These are phyloP conservation scores for Drosophila anomalata DNA, from an alignment of 2,888 invertebrate species.

Conservation along the genomic window DNA sequence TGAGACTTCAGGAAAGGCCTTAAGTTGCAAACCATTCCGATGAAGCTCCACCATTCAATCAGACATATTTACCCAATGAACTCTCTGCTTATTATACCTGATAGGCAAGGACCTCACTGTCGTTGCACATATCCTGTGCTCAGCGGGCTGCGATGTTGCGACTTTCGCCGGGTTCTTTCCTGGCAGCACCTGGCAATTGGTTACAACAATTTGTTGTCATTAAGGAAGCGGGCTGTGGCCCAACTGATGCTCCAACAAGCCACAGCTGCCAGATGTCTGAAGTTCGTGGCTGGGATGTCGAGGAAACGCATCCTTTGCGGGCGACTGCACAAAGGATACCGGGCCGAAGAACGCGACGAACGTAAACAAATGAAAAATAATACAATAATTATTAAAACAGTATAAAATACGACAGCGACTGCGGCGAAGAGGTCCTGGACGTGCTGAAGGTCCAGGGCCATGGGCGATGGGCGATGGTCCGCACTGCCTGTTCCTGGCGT, in stretches of 20 bases:
- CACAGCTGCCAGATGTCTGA: slow-evolving; percentile 16
- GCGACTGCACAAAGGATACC: slow-evolving; percentile 28
- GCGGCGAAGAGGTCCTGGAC: background rate
- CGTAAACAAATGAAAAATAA: slow-evolving; percentile 77
- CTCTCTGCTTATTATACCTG: slow-evolving; percentile 14
- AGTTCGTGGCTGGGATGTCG: slow-evolving; percentile 2
- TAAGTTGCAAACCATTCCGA: background rate
- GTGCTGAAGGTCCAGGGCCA: slow-evolving; percentile 3
- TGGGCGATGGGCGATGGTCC: slow-evolving; percentile 19
- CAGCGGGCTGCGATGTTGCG: slow-evolving; percentile 12
- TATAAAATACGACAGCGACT: slow-evolving; percentile 44
- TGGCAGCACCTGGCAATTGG: slow-evolving; percentile 63
- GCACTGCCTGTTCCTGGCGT: slow-evolving; percentile 58
- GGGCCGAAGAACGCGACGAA: slow-evolving; percentile 34
- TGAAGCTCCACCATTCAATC: slow-evolving; percentile 9
- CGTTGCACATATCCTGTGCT: background rate
- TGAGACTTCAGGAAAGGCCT: no score
- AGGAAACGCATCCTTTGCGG: slow-evolving; percentile 24
- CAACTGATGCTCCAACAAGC: slow-evolving; percentile 34
- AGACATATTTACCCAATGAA: slow-evolving; percentile 22
- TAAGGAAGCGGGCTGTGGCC: slow-evolving; percentile 43
- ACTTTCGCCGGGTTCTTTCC: slow-evolving; percentile 42
- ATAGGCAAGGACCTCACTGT: slow-evolving; percentile 2
- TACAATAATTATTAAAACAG: slow-evolving; percentile 73
- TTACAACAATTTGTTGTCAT: slow-evolving; percentile 73